Percentiles rank a stretch among this genome's conserved stretches.
phyloP scores from a whole-genome alignment of 2,888 invertebrate genomes.

The Cosmia trapezina region DNA sequence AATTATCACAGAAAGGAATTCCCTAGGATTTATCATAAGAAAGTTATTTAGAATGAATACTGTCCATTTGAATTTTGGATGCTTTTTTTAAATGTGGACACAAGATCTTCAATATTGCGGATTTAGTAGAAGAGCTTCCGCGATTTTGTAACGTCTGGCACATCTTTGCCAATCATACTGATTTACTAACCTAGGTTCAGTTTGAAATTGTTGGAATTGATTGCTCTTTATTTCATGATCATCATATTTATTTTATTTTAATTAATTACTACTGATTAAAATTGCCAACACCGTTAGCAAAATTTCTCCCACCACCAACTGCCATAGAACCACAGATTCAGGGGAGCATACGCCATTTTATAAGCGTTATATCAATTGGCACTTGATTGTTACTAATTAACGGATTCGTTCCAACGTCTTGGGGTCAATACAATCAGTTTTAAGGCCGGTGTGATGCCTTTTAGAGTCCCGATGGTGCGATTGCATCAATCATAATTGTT shows the following conservation, averaged over 20 bases:
- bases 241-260: too few species aligned
- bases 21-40: neutral
- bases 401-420: slow-evolving; percentile 77
- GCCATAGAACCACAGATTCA: slow-evolving; percentile 3
- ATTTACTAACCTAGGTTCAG: neutral
- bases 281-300: slow-evolving; percentile 5
- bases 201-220: too few species aligned
- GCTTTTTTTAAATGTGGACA: neutral
- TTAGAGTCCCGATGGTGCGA: slow-evolving; percentile 11
- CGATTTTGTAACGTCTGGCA: neutral
- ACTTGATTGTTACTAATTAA: slow-evolving; percentile 76
- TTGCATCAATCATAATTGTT: slow-evolving; percentile 41
- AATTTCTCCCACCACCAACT: neutral
- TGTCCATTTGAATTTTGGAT: neutral
- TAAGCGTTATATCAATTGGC: slow-evolving; percentile 61
- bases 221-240: too few species aligned
- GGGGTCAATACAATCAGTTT: slow-evolving; percentile 73
- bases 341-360: slow-evolving; percentile 33
- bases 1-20: slow-evolving; percentile 12
- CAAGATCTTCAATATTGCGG: neutral
- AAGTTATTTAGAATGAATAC: slow-evolving; percentile 1
- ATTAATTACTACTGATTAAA: neutral
- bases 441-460: slow-evolving; percentile 21
- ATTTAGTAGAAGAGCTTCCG: neutral
- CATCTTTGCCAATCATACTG: neutral